Base-by-base conservation (phyloP, 2,113 vertebrate species). In the Platycercus adscitus region DNA sequence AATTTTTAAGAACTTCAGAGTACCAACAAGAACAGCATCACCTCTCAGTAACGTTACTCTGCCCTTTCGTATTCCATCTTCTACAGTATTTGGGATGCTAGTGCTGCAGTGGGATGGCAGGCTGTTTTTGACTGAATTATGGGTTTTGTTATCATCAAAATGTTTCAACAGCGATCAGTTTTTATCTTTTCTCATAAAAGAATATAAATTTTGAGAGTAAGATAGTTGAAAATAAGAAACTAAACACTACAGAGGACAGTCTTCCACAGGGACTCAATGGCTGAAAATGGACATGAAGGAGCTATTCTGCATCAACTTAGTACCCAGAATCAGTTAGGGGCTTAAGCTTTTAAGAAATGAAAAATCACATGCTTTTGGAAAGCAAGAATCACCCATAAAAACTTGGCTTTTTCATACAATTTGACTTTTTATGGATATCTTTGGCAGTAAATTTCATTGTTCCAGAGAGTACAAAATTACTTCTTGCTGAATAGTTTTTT, bases 381-480 rank as follows among this genome's bases (percentile, higher is more conserved):
- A 81, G 39, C 37, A 50, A 44, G 64, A 81, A 50, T 37, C 60
- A 92, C 37, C 26, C 86, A 46, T 53, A 89, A 93, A 72, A 83
- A 29, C 41, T 61, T 33, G 17, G 23, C 14, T 72, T 87, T 93
- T 87, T 88, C 39, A 29, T 37, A 82, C 41, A 65, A 72, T 76
- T 68, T 78, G 9, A 86, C 4, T 96, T 93, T 80, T 76, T 72
- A 69, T 63, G 7, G 47, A 43, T 86, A 82, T 6, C 44, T 81
- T 68, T 68, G n/a, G 52, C 58, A 84, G 14, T 41, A 94, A 91
- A 83, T 93, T 49, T 87, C 77, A 77, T 29, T 80, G 33, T 37
- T 85, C 6, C 61, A 87, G 79, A 85, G 46, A 75, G n/a, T 10
- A 91, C 86, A 83, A 93, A 89, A 86, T 87, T 92, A 75, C 39